Conservation (phyloP, 2,888 invertebrate genomes). For the Agrotis clavis region DNA sequence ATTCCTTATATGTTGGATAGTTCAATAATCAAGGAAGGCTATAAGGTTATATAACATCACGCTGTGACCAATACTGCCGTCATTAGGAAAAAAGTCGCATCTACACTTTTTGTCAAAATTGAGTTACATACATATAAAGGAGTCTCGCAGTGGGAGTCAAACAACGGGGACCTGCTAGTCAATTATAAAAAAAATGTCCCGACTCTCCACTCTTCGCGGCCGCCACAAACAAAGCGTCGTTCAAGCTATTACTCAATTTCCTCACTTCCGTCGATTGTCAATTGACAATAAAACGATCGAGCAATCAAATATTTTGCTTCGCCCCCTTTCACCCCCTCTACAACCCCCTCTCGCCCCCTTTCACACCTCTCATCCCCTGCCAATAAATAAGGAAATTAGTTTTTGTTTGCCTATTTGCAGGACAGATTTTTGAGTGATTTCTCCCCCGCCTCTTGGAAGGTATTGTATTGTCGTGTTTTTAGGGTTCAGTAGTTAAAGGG, state of each 20-base stretch:
- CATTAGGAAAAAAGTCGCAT: too few species aligned
- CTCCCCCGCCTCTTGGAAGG: constrained; percentile 26
- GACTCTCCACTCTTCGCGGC: constrained; percentile 43
- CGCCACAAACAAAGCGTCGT: constrained; percentile 70
- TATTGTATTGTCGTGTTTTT: constrained; percentile 39
- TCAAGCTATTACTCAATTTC: constrained; percentile 84
- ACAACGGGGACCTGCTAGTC: too few species aligned
- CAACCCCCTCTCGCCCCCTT: constrained; percentile 11
- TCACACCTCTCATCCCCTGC: constrained; percentile 36
- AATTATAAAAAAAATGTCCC: background rate
- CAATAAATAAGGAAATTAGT: constrained; percentile 68
- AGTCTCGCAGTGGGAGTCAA: too few species aligned
- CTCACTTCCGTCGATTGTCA: constrained; percentile 76
- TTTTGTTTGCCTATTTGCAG: constrained; percentile 58
- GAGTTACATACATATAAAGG: too few species aligned
- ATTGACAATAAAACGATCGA: constrained; percentile 80
- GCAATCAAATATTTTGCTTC: constrained; percentile 79
- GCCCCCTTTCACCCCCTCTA: constrained; percentile 31
- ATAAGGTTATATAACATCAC: too few species aligned
- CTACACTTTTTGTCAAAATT: too few species aligned
- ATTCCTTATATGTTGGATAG: too few species aligned
- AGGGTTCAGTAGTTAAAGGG: constrained; percentile 4
- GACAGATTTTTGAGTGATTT: constrained; percentile 57
- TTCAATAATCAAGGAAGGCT: too few species aligned
- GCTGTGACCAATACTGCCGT: too few species aligned